Percentiles rank a stretch among this genome's conserved stretches.
These are phyloP conservation scores for Diarsia mendica DNA, from an alignment of 2,888 invertebrate genomes.

Conservation along the genomic window DNA sequence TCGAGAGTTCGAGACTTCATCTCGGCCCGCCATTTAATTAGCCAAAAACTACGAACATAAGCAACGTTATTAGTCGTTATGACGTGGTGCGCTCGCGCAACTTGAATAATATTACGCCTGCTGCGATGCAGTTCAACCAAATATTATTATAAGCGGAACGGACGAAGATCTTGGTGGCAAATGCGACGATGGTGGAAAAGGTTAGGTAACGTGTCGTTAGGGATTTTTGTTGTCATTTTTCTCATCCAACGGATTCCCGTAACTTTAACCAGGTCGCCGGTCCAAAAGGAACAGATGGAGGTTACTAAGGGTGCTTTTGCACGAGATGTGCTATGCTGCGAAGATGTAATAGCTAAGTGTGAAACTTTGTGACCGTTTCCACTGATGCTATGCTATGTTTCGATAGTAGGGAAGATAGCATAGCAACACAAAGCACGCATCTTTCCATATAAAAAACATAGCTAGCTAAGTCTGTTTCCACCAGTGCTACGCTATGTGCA, in stretches of 20 bases:
- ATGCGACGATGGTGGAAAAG: not conserved
- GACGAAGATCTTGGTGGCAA: not conserved
- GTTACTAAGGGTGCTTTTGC: no score
- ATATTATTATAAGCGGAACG: slow-evolving; percentile 44
- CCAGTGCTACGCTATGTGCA: no score
- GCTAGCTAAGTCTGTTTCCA: no score
- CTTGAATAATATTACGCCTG: slow-evolving; percentile 38
- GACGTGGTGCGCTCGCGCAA: slow-evolving; percentile 36
- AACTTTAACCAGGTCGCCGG: no score
- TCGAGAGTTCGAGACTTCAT: not conserved
- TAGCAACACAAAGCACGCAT: no score
- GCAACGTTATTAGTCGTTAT: slow-evolving; percentile 41
- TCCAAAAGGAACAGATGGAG: no score
- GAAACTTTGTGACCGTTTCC: no score
- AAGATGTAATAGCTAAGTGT: no score
- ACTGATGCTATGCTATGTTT: no score
- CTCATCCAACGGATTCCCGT: not conserved
- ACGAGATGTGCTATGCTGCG: no score
- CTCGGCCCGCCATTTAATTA: not conserved
- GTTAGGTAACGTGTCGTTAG: not conserved
- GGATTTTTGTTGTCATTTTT: not conserved
- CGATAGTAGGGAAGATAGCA: no score
- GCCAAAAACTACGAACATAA: slow-evolving; percentile 32
- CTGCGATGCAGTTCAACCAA: slow-evolving; percentile 41
- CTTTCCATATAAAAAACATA: no score